Percentiles rank a stretch among this genome's conserved stretches.
phyloP scores from a whole-genome alignment of 2,888 invertebrate genomes.

The Camptogramma bilineatum region DNA sequence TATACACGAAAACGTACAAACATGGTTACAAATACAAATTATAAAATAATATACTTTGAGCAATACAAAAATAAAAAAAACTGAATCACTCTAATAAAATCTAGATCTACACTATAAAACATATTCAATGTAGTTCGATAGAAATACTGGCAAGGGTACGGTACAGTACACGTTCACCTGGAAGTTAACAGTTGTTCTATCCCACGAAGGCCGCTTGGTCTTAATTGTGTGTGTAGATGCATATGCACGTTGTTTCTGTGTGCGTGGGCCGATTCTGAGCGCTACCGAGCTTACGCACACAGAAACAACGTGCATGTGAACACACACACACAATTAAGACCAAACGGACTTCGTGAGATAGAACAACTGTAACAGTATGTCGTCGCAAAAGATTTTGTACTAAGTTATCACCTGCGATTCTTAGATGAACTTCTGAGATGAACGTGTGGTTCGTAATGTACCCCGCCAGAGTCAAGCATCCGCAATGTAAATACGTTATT shows the following conservation, averaged over 20 bases:
- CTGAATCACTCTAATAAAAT: slow-evolving; percentile 72
- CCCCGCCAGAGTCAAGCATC: slow-evolving; percentile 51
- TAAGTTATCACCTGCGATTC: background rate
- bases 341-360: no score
- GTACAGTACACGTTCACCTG: background rate
- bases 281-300: no score
- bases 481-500: slow-evolving; percentile 49
- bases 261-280: no score
- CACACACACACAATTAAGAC: no score
- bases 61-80: slow-evolving; percentile 83
- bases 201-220: no score
- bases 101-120: slow-evolving; percentile 65
- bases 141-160: slow-evolving; percentile 21
- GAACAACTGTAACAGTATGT: background rate
- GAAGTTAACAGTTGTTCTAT: background rate
- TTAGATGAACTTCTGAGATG: background rate
- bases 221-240: no score
- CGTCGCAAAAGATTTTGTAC: background rate
- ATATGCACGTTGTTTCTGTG: no score
- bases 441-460: slow-evolving; percentile 31
- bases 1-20: slow-evolving; percentile 80
- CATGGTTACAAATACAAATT: slow-evolving; percentile 70
- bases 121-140: slow-evolving; percentile 39
- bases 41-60: slow-evolving; percentile 78
- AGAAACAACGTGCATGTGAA: no score